Conservation (phyloP, 2,113 vertebrate species). For the Misgurnus anguillicaudatus region DNA sequence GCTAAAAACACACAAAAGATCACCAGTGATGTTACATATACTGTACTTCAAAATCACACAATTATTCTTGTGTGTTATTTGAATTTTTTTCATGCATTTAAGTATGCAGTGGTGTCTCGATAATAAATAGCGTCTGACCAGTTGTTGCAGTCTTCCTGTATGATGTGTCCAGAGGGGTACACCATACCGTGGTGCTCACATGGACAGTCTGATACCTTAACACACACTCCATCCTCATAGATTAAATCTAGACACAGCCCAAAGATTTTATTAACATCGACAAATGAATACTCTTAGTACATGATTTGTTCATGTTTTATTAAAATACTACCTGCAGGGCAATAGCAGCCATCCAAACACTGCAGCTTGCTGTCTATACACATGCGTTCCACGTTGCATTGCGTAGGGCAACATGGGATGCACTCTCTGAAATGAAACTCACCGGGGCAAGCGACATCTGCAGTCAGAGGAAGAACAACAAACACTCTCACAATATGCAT, state of each 20-base stretch:
- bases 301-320: neutral
- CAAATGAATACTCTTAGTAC: neutral
- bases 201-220: conserved; percentile 86
- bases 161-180: conserved; percentile 80
- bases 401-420: conserved; percentile 87
- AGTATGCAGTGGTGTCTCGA: conserved; percentile 1
- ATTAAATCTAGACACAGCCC: conserved; percentile 79
- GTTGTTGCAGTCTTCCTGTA: conserved; percentile 91
- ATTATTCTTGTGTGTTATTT: neutral
- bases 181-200: conserved; percentile 87
- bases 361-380: conserved; percentile 91
- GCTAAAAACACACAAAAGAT: conserved; percentile 76
- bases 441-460: conserved; percentile 64
- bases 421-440: conserved; percentile 86
- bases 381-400: conserved; percentile 78
- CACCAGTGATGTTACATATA: neutral
- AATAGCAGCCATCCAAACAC: conserved; percentile 95
- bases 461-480: neutral
- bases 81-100: neutral
- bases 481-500: conserved; percentile 1
- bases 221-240: conserved; percentile 83
- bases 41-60: conserved; percentile 27
- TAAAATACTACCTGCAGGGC: conserved; percentile 75
- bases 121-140: conserved; percentile 74
- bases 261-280: conserved; percentile 1